Evolutionary conservation across 2,888 invertebrate species (phyloP), one percentile per base, ranked within the genome.

Genomic region (Campaea margaritaria): DNA sequence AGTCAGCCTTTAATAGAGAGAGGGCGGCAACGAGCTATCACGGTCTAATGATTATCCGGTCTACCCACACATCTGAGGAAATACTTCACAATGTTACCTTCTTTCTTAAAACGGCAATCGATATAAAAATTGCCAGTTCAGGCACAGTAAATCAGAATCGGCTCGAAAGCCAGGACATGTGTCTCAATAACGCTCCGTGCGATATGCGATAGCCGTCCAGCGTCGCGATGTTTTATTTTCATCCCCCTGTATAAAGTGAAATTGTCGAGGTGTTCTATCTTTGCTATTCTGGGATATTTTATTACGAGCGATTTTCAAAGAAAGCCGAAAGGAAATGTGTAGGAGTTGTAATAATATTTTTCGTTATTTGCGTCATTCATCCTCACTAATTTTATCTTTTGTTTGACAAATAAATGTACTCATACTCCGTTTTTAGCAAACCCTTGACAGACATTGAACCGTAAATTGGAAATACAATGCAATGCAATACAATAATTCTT

Each of bases 141-240:
- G 31, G 45, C 27, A 21, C 58, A 53, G 58, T 70, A 70, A 64
- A 70, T 70, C 68, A 70, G 70, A 68, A 70, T 68, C 64, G 62
- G 56, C 44, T 55, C 42, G 62, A 64, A 67, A 69, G 64, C 62
- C 56, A 45, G 62, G 64, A 64, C 67, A 70, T 70, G 66, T 68
- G 68, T 70, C 70, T 70, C 67, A 67, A 68, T 68, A 68, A 64
- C 65, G 68, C 53, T 57, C 62, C 58, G 47, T 65, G 61, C 65
- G 68, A 68, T 65, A 64, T 65, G 68, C 68, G 68, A 70, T 69
- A 68, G 63, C 65, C 58, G 63, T 62, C 63, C 39, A 10, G 31
- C 51, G 60, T n/a, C 44, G 44, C 53, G 38, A 64, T 69, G 62
- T 65, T 69, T 67, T 67, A 67, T 69, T 69, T 62, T 63, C 61